These are phyloP conservation scores for Lasioglossum oenotherae DNA, from an alignment of 2,888 invertebrate species.

Conservation along the genomic window DNA sequence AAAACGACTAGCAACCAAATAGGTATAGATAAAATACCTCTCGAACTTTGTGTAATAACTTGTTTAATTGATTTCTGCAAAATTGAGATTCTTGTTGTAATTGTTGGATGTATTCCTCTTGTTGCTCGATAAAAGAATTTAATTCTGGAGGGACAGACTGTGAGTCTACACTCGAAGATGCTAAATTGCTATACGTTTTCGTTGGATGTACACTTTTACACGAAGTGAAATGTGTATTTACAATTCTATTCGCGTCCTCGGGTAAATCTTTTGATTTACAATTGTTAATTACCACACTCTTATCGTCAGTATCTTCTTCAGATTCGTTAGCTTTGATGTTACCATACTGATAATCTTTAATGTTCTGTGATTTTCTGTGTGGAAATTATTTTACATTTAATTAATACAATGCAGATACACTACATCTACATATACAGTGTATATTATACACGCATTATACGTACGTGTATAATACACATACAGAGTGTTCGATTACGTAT, in stretches of 20 bases:
- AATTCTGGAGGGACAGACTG: slow-evolving; percentile 87
- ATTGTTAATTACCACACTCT: slow-evolving; percentile 84
- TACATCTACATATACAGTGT: not conserved
- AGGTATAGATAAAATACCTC: slow-evolving; percentile 85
- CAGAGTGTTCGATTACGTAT: not conserved
- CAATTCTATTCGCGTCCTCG: slow-evolving; percentile 54
- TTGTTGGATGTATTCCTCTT: slow-evolving; percentile 95
- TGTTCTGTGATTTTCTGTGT: slow-evolving; percentile 39
- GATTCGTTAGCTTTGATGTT: slow-evolving; percentile 81
- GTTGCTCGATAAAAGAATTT: slow-evolving; percentile 92
- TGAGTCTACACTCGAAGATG: slow-evolving; percentile 65
- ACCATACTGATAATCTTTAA: slow-evolving; percentile 64
- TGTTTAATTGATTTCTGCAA: slow-evolving; percentile 92
- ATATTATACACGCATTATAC: not conserved
- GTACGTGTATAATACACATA: not conserved
- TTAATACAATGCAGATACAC: not conserved
- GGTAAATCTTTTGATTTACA: slow-evolving; percentile 70
- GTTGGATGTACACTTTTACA: slow-evolving; percentile 65
- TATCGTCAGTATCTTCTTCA: slow-evolving; percentile 87
- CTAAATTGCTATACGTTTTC: slow-evolving; percentile 67
- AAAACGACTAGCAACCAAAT: not conserved
- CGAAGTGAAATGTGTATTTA: slow-evolving; percentile 52
- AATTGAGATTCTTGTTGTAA: slow-evolving; percentile 93
- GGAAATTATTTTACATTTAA: not conserved
- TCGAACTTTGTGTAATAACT: slow-evolving; percentile 92